These are phyloP conservation scores for Heteropelma amictum DNA, from an alignment of 2,888 invertebrate species.

Conservation along the genomic window DNA sequence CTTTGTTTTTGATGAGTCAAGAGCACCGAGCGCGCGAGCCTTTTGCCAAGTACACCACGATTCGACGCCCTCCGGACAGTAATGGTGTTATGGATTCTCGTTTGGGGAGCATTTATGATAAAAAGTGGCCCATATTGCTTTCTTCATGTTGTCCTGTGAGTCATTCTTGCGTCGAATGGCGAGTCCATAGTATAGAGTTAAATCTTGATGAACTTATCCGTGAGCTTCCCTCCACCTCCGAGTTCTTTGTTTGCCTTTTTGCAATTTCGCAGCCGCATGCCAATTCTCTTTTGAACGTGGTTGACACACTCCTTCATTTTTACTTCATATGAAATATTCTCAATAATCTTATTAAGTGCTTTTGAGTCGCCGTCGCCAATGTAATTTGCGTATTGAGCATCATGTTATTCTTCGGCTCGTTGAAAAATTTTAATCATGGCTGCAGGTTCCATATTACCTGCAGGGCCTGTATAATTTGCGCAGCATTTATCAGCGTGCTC, in stretches of 20 bases:
- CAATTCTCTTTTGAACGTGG: constrained; percentile 34
- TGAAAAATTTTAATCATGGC: not conserved
- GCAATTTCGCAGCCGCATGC: constrained; percentile 41
- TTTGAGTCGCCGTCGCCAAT: constrained; percentile 48
- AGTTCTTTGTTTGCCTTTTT: constrained; percentile 45
- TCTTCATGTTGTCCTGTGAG: constrained; percentile 53
- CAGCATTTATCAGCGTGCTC: too few relatives aligned
- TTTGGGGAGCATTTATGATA: constrained; percentile 56
- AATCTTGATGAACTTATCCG: constrained; percentile 53
- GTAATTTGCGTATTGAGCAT: constrained; percentile 26
- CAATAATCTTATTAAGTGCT: constrained; percentile 28
- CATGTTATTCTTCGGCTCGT: constrained; percentile 4
- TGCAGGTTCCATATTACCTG: too few relatives aligned
- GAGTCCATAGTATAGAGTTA: constrained; percentile 48
- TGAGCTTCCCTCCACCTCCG: constrained; percentile 49
- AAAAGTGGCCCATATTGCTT: constrained; percentile 52
- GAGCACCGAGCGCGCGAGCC: constrained; percentile 33
- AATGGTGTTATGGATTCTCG: constrained; percentile 51
- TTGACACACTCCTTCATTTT: constrained; percentile 41
- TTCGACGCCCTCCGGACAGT: constrained; percentile 53
- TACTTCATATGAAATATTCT: constrained; percentile 28
- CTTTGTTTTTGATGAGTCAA: constrained; percentile 24
- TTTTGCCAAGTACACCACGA: constrained; percentile 59
- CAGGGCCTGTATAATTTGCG: too few relatives aligned
- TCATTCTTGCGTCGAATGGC: constrained; percentile 41